Evolutionary conservation across 2,797 vertebrate genomes (phyloP), one percentile per base, ranked within the genome.

Genomic region (Alauda arvensis): DNA sequence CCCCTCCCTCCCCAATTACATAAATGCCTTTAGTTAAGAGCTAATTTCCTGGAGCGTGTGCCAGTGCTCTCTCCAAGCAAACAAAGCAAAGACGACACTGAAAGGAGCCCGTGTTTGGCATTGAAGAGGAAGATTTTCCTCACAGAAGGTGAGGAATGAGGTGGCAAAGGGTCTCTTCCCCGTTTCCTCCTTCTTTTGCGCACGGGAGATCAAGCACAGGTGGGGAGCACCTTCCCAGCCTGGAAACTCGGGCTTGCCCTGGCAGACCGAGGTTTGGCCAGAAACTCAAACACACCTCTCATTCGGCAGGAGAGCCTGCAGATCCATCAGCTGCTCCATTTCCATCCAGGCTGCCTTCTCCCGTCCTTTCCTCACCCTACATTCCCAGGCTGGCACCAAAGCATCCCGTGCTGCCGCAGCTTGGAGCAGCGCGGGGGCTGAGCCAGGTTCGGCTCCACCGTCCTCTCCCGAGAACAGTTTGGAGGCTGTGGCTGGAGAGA

Each of bases 1-100:
- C 89, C 77, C 87, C 91, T 68, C 77, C 55, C 49, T 84, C 77
- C 82, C 59, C 60, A 78, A 21, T 62, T 79, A 84, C 48, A 83
- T 69, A 83, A 85, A 68, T 18, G 85, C 63, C 56, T 91, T 87
- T 51, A 68, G 71, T 83, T 77, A 49, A 70, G 85, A 85, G 80
- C 48, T 49, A 34, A 62, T 87, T 91, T 94, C 93, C 91, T 85
- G 87, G 74, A 91, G 68, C 0, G 4, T 26, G 77, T 63, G 89
- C 90, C 93, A 83, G 37, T 1, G 34, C 77, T 80, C 77, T 67
- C 74, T 56, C 65, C 79, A 29, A 62, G 70, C 75, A 89, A 71
- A 89, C 57, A 40, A 81, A 88, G 75, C 61, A 45, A 40, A 71
- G 49, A 37, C 2, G 6, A 60, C 62, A 20, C 1, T 18, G 65